Base-by-base conservation (phyloP, 2,888 invertebrate species). In the Anodontia alba region DNA sequence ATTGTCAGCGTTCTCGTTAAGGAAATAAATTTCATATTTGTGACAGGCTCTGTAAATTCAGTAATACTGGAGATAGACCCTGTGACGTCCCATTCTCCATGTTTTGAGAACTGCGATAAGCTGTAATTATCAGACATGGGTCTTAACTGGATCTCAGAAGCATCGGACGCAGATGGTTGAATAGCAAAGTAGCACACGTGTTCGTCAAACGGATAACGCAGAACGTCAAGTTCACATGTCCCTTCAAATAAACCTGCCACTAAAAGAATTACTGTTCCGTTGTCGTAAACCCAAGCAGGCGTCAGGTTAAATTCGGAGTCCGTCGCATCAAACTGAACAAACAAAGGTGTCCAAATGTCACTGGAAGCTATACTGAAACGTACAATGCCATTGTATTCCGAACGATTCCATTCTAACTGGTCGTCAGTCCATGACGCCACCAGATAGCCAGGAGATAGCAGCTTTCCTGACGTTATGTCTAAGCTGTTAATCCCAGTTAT, bases 361-460 rank as follows among this genome's bases (percentile, higher is more conserved):
- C 17, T 33, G 20, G 62, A 62, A 8, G 62, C 2, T 1, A 62
- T 20, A 20, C 62, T 62, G 5, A 62, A 62, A 5, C 62, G 62
- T 10, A 1, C 12, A 17, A 62, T 1, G 12, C 20, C 62, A 33
- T 62, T 33, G 62, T 10, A 62, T 15, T 33, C 20, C 1, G 62
- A 33, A 33, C 2, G 5, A 29, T 62, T 62, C 62, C 62, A 62
- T 15, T 31, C 17, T 15, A 62, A 33, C 15, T n/a, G 33, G 29
- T 62, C 62, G 33, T 62, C 62, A 33, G 62, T 62, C 62, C 62
- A 62, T 62, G 62, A 33, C 5, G 62, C 62, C 7, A 62, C 33
- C 5, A 62, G 1, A 33, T 62, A 62, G 5, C 62, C 62, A 17
- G 62, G 62, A 20, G 33, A 31, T 20, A 62, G 20, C 5, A 62